phyloP scores from a whole-genome alignment of 1,140 invertebrate species.

The Aphis craccivora region DNA sequence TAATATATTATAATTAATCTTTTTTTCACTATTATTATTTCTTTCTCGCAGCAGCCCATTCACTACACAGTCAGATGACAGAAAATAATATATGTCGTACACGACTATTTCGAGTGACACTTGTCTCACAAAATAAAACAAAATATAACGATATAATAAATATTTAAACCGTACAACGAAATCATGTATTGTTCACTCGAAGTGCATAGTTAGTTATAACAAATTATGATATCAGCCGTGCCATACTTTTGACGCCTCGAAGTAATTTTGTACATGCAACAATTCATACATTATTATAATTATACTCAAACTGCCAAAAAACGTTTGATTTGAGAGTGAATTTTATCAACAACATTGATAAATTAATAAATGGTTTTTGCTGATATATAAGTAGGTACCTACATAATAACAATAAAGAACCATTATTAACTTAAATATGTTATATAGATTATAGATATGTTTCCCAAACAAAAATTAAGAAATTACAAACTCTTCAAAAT shows the following conservation, averaged over 20 bases:
- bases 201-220: not conserved
- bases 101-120: slow-evolving; percentile 6
- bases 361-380: too few species aligned
- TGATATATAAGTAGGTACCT: too few species aligned
- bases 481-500: too few species aligned
- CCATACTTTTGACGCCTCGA: not conserved
- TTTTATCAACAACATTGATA: too few species aligned
- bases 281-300: not conserved
- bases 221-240: not conserved
- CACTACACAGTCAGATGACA: not conserved
- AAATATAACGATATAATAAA: not conserved
- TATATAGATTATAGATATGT: too few species aligned
- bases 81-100: not conserved
- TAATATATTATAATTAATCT: slow-evolving; percentile 47
- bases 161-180: not conserved
- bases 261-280: not conserved
- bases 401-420: too few species aligned
- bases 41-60: not conserved
- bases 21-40: not conserved
- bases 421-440: too few species aligned
- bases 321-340: too few species aligned
- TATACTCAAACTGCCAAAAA: too few species aligned
- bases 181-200: slow-evolving; percentile 3
- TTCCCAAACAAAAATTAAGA: too few species aligned
- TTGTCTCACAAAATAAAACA: not conserved